These are phyloP conservation scores for Drosophila subquinaria DNA, from an alignment of 2,888 invertebrate species.

Conservation along the genomic window DNA sequence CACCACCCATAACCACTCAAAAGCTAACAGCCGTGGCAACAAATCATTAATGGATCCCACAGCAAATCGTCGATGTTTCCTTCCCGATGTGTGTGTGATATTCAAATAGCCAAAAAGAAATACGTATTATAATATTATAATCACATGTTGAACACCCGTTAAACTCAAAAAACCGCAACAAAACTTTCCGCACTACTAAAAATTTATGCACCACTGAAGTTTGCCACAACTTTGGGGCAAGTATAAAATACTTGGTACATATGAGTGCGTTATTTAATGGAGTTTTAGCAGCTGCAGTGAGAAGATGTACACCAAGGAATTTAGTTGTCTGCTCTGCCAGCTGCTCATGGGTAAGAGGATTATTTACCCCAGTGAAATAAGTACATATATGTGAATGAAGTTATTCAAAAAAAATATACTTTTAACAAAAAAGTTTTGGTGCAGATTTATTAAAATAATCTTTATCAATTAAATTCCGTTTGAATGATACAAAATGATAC, in stretches of 20 bases:
- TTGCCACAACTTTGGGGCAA: constrained; percentile 4
- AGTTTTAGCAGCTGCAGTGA: constrained; percentile 48
- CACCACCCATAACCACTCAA: constrained; percentile 15
- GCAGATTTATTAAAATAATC: too few species aligned
- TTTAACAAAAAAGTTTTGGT: too few species aligned
- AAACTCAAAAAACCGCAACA: constrained; percentile 69
- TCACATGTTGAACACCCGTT: constrained; percentile 70
- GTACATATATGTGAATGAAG: too few species aligned
- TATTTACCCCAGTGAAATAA: too few species aligned
- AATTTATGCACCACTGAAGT: constrained; percentile 67
- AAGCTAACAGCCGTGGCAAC: constrained; percentile 13
- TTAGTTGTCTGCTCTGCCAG: constrained; percentile 45
- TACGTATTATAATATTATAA: constrained; percentile 36
- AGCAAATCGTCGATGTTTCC: constrained; percentile 47
- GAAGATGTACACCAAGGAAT: constrained; percentile 61
- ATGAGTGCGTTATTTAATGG: constrained; percentile 52
- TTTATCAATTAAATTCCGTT: too few species aligned
- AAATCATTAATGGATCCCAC: constrained; percentile 36
- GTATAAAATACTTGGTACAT: constrained; percentile 56
- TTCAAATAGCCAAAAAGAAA: constrained; percentile 58
- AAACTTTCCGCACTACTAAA: constrained; percentile 73
- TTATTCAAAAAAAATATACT: too few species aligned
- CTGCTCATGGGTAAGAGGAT: constrained; percentile 63
- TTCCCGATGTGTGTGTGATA: constrained; percentile 37
- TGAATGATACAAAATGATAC: too few species aligned